Base-by-base conservation (phyloP, 37 sponge, comb jelly and placozoan genomes). In the Crambe crambe region DNA sequence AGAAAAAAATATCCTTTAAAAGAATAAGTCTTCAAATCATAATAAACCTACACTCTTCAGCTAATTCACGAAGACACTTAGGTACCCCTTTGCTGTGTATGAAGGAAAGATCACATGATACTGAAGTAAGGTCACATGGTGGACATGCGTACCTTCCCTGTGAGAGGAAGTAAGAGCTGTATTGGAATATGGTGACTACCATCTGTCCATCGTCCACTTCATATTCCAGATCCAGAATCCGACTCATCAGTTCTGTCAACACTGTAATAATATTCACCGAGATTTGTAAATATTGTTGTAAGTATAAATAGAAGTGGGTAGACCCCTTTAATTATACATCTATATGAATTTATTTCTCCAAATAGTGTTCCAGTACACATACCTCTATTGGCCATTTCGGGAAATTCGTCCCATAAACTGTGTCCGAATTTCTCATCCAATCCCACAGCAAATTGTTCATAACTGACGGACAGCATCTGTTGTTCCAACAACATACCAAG, bases 121-220 rank as follows among this genome's bases (percentile, higher is more conserved):
- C n/a, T n/a, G 18, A 54, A 20, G 18, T 54, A 20, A 54, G 18
- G 56, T 20, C 17, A 54, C 18, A 10, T 54, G 56, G 10, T 54
- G 18, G 17, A 54, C 18, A 10, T 20, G 21, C 84, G 32, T 54
- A 84, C 85, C 61, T 25, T 35, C 77, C 81, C 26, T 74, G 60
- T 0, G 32, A 20, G 6, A 87, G 76, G 63, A 89, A 89, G 41
- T 60, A 89, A 37, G 89, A 57, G 6, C 70, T 38, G 75, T 64
- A 89, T 64, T 89, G 89, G 76, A 83, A 89, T 4, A 89, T 75
- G 59, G 89, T 89, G 63, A 89, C 84, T 10, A 73, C 74, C 89
- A 89, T 83, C 65, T 83, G 73, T 37, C 41, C 43, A 22, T 89
- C 89, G 2, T 56, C 62, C 1, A 77, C 75, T 38, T 83, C 89